Percentiles rank a stretch among this genome's conserved stretches.
phyloP scores from a whole-genome alignment of 2,113 vertebrate species.

The Antechinus flavipes region DNA sequence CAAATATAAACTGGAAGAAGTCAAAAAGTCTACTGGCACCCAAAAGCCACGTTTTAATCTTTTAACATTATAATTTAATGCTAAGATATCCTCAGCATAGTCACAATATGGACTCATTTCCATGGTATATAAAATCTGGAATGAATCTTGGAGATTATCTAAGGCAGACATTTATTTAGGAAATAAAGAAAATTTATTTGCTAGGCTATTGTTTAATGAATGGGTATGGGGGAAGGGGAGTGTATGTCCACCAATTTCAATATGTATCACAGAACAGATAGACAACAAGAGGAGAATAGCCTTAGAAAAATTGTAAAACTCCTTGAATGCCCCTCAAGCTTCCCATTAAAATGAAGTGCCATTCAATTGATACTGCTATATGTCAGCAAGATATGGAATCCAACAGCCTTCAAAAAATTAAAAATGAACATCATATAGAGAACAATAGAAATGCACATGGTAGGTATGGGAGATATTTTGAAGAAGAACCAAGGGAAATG shows the following conservation, averaged over 20 bases:
- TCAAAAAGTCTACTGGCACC: neutral
- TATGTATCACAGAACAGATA: neutral
- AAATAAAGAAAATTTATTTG: neutral
- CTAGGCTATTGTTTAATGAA: neutral
- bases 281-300: neutral
- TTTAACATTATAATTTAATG: neutral
- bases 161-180: neutral
- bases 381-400: neutral
- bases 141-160: neutral
- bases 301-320: neutral
- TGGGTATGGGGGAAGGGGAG: too few species aligned
- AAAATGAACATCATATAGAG: neutral
- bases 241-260: neutral
- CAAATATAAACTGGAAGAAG: conserved; percentile 31
- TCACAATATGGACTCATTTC: neutral
- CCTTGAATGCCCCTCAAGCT: neutral
- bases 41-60: neutral
- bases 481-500: neutral
- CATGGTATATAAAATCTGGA: neutral
- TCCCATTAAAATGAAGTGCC: neutral
- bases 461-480: neutral
- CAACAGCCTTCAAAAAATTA: neutral
- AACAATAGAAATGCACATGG: neutral
- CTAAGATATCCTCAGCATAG: neutral
- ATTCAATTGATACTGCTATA: neutral